phyloP scores from a whole-genome alignment of 1,140 invertebrate genomes.

The Leucophenga varia region DNA sequence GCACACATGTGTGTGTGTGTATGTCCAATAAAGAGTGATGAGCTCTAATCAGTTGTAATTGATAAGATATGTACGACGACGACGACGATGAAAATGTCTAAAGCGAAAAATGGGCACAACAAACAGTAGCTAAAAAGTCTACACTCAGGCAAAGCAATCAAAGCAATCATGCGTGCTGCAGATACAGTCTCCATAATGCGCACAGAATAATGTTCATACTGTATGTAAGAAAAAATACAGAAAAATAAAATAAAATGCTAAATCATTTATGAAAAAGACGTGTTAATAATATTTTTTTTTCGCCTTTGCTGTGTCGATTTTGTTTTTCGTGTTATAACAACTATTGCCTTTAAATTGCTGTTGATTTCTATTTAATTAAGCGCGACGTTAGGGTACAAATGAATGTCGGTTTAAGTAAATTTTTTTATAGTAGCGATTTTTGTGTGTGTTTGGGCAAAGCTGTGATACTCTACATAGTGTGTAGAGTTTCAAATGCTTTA shows the following conservation, averaged over 20 bases:
- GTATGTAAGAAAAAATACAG: too few relatives aligned
- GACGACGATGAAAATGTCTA: too few relatives aligned
- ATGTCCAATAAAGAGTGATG: background rate
- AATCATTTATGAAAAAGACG: constrained; percentile 15
- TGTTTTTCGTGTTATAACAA: too few relatives aligned
- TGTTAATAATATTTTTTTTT: constrained; percentile 43
- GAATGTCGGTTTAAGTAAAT: too few relatives aligned
- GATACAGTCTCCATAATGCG: constrained; percentile 12
- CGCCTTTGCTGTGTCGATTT: too few relatives aligned
- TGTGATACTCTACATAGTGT: too few relatives aligned
- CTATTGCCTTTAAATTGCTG: constrained; percentile 13
- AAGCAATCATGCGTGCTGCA: constrained; percentile 16
- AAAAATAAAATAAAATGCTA: too few relatives aligned
- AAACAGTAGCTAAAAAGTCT: constrained; percentile 21
- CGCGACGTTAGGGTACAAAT: background rate
- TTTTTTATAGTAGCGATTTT: too few relatives aligned
- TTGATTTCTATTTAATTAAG: constrained; percentile 52
- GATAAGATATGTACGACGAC: constrained; percentile 53
- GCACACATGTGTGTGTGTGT: too few relatives aligned
- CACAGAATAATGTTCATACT: constrained; percentile 6
- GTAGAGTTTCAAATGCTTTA: too few relatives aligned
- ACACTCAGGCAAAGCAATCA: constrained; percentile 1
- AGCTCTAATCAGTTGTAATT: constrained; percentile 53
- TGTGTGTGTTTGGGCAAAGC: too few relatives aligned
- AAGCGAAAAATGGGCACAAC: constrained; percentile 5